These are phyloP conservation scores for Agrypnus murinus DNA, from an alignment of 2,888 invertebrate genomes.

Conservation along the genomic window DNA sequence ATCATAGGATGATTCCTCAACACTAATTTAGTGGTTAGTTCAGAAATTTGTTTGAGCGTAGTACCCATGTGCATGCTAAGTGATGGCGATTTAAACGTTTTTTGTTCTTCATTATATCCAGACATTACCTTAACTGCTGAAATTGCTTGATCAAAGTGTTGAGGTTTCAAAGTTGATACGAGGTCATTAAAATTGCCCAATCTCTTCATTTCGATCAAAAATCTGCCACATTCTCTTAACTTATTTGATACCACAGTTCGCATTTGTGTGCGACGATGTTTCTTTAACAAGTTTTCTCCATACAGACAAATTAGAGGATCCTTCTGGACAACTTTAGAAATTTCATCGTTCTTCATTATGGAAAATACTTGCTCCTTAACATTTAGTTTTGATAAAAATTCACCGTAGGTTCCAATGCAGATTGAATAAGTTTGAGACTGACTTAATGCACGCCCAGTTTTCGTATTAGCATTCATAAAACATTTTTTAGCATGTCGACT, in stretches of 20 bases:
- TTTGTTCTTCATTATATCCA: slow-evolving; percentile 7
- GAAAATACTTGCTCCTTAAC: slow-evolving; percentile 5
- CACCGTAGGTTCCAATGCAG: not conserved
- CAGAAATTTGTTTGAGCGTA: slow-evolving; percentile 37
- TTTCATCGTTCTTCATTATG: slow-evolving; percentile 12
- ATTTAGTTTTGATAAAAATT: slow-evolving; percentile 13
- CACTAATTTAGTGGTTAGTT: slow-evolving; percentile 9
- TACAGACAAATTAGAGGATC: slow-evolving; percentile 7
- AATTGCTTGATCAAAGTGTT: slow-evolving; percentile 20
- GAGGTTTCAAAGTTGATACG: slow-evolving; percentile 10
- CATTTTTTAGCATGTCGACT: slow-evolving; percentile 12
- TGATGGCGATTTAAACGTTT: slow-evolving; percentile 31
- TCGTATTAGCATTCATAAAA: slow-evolving; percentile 1
- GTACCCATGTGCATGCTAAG: slow-evolving; percentile 32
- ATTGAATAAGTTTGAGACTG: not conserved
- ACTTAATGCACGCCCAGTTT: not conserved
- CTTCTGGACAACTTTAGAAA: slow-evolving; percentile 1
- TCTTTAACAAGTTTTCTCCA: slow-evolving; percentile 26
- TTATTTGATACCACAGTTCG: slow-evolving; percentile 10
- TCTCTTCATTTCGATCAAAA: slow-evolving; percentile 17
- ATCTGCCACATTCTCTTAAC: slow-evolving; percentile 11
- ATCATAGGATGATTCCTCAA: slow-evolving; percentile 10
- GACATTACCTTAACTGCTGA: slow-evolving; percentile 20
- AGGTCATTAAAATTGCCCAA: slow-evolving; percentile 8
- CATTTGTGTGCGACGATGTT: slow-evolving; percentile 5